Evolutionary conservation across 2,797 vertebrate genomes (phyloP).

Genomic region (Myiothlypis coronata): DNA sequence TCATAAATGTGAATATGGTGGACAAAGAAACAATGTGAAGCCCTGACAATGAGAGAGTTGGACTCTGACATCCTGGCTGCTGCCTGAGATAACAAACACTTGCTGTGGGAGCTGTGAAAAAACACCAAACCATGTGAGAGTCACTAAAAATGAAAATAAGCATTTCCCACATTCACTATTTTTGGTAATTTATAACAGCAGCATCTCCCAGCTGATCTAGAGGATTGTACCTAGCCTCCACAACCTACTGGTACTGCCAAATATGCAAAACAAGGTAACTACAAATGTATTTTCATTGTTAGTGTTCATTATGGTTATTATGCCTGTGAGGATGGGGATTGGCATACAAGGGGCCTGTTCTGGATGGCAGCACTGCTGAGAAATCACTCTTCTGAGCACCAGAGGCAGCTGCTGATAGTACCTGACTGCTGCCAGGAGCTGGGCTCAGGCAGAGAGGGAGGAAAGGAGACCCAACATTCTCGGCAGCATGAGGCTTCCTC

Average conservation of each 20-base stretch:
- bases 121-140: background rate
- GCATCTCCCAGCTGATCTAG: background rate
- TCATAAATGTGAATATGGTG: background rate
- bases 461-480: background rate
- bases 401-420: background rate
- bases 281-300: constrained; percentile 42
- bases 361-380: background rate
- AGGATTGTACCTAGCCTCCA: background rate
- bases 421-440: background rate
- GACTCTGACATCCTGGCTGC: background rate
- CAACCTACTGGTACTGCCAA: background rate
- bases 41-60: background rate
- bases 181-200: background rate
- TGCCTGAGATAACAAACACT: background rate
- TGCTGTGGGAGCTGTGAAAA: background rate
- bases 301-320: constrained; percentile 31
- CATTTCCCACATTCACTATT: background rate
- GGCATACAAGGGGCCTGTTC: background rate
- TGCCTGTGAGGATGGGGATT: background rate
- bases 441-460: background rate
- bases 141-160: background rate
- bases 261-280: constrained; percentile 36
- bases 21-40: background rate
- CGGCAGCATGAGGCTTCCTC: background rate
- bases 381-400: background rate